phyloP scores from a whole-genome alignment of 2,113 vertebrate genomes.

The Sinocyclocheilus anophthalmus region DNA sequence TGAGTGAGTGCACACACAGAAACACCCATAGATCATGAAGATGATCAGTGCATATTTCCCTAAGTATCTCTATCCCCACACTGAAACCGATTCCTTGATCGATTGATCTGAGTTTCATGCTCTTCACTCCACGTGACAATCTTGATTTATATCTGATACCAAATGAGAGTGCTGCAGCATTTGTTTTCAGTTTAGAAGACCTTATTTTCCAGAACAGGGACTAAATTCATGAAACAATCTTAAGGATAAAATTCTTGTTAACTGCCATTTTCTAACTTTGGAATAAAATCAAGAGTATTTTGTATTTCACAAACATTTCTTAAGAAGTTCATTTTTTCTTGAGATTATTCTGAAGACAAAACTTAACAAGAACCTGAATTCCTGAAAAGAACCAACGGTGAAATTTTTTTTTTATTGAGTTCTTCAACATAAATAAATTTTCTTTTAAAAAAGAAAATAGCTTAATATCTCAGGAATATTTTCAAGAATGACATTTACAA shows the following conservation, averaged over 20 bases:
- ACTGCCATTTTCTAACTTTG: background rate
- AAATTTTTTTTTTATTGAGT: too few relatives aligned
- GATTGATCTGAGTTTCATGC: background rate
- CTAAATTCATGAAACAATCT: background rate
- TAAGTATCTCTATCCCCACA: background rate
- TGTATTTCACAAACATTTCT: background rate
- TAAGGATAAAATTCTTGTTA: background rate
- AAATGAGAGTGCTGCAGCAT: background rate
- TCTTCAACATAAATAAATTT: background rate
- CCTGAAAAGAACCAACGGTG: too few relatives aligned
- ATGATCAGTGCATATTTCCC: background rate
- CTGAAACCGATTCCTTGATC: slow-evolving; percentile 23
- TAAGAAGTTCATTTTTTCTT: background rate
- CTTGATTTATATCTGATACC: slow-evolving; percentile 12
- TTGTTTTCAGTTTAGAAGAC: background rate
- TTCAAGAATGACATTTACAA: background rate
- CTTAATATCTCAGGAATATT: background rate
- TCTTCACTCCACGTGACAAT: background rate
- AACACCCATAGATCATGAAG: slow-evolving; percentile 58
- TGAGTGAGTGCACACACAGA: slow-evolving; percentile 17
- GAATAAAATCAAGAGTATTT: background rate
- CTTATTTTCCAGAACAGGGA: background rate
- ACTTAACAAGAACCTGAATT: background rate
- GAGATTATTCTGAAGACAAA: background rate
- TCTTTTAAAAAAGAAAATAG: background rate